These are phyloP conservation scores for Xestia c-nigrum DNA, from an alignment of 2,888 invertebrate genomes.

Conservation along the genomic window DNA sequence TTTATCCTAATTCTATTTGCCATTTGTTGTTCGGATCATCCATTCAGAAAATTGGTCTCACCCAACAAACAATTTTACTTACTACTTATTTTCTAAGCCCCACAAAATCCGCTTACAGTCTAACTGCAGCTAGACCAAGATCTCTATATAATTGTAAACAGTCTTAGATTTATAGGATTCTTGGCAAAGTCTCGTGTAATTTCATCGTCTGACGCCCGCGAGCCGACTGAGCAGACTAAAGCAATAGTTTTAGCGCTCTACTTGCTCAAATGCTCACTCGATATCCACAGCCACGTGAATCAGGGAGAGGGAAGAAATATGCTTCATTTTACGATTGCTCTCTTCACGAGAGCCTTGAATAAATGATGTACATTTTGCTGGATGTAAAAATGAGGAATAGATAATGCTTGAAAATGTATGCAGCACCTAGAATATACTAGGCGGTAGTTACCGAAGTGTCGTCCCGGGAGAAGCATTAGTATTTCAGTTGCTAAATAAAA, in stretches of 20 bases:
- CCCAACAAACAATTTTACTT: neutral
- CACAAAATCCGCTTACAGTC: conserved; percentile 13
- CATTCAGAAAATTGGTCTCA: neutral
- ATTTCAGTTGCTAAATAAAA: neutral
- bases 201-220: conserved; percentile 61
- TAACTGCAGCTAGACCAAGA: conserved; percentile 6
- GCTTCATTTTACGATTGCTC: conserved; percentile 26
- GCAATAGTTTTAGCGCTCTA: conserved; percentile 53
- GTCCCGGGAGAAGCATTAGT: neutral
- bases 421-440: neutral
- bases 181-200: conserved; percentile 39
- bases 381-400: neutral
- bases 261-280: conserved; percentile 41
- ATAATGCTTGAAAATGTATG: neutral
- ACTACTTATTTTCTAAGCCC: conserved; percentile 10
- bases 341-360: conserved; percentile 26
- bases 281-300: conserved; percentile 19
- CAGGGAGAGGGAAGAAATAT: conserved; percentile 9
- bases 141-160: conserved; percentile 29
- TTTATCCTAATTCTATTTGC: neutral
- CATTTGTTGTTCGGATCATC: neutral
- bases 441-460: neutral
- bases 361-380: conserved; percentile 10
- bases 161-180: conserved; percentile 30
- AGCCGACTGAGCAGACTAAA: conserved; percentile 27